phyloP scores from a whole-genome alignment of 2,797 vertebrate genomes.

The Phylloscopus collybita region DNA sequence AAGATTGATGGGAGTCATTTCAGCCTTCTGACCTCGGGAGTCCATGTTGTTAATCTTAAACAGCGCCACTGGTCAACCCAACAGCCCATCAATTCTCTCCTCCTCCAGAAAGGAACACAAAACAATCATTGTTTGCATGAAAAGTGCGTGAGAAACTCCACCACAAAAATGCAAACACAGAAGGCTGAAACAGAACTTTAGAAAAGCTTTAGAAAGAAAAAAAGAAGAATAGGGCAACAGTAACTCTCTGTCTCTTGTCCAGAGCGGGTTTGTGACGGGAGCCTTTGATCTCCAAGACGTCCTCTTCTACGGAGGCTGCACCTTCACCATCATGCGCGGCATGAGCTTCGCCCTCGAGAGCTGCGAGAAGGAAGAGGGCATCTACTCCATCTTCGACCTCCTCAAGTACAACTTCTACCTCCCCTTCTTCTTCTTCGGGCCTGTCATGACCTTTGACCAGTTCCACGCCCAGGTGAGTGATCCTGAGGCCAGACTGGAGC shows the following conservation, averaged over 20 bases:
- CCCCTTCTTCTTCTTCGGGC: constrained; percentile 98
- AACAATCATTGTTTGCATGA: too few relatives aligned
- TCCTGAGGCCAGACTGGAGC: neutral
- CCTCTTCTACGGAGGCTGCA: constrained; percentile 91
- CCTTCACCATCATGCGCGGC: constrained; percentile 93
- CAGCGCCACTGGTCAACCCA: too few relatives aligned
- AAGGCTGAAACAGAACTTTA: too few relatives aligned
- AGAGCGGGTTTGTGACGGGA: constrained; percentile 87
- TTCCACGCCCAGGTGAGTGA: constrained; percentile 89
- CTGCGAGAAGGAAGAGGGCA: constrained; percentile 85
- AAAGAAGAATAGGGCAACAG: too few relatives aligned
- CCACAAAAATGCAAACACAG: too few relatives aligned
- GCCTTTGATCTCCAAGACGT: constrained; percentile 91
- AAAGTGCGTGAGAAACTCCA: too few relatives aligned
- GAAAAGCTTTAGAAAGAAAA: too few relatives aligned
- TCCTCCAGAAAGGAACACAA: too few relatives aligned
- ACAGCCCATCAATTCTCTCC: too few relatives aligned
- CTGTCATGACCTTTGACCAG: constrained; percentile 95
- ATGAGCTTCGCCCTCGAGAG: constrained; percentile 96
- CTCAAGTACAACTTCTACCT: constrained; percentile 99
- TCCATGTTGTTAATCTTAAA: too few relatives aligned
- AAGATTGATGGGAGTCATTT: too few relatives aligned
- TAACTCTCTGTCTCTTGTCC: constrained; percentile 45
- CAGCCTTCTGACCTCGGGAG: too few relatives aligned
- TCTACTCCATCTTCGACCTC: constrained; percentile 91